These are phyloP conservation scores for Drosophila subpulchrella DNA, from an alignment of 1,140 invertebrate species.

Conservation along the genomic window DNA sequence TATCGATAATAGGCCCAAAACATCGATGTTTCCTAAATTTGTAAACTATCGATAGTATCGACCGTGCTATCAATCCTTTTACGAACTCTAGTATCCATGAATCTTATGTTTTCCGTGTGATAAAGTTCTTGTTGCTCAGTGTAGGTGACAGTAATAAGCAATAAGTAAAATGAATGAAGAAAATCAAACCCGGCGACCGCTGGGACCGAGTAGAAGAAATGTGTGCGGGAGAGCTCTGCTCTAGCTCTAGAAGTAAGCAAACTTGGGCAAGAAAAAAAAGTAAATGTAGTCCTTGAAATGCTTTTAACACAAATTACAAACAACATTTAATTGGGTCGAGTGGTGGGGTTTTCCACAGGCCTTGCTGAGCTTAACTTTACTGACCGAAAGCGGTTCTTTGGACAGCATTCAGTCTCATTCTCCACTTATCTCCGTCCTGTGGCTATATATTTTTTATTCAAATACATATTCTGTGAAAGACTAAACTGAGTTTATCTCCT, in stretches of 20 bases:
- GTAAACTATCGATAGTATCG: too few relatives aligned
- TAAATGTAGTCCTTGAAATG: conserved; percentile 62
- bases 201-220: conserved; percentile 12
- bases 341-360: conserved; percentile 6
- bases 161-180: conserved; percentile 21
- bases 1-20: too few relatives aligned
- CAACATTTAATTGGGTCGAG: conserved; percentile 54
- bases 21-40: too few relatives aligned
- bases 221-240: background rate
- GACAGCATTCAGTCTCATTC: background rate
- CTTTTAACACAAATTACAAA: conserved; percentile 66
- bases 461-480: conserved; percentile 14
- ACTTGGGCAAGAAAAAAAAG: conserved; percentile 13
- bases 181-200: conserved; percentile 28
- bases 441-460: conserved; percentile 4
- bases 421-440: background rate
- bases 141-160: conserved; percentile 32
- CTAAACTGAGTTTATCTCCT: conserved; percentile 7
- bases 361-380: conserved; percentile 1
- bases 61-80: too few relatives aligned
- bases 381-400: conserved; percentile 14
- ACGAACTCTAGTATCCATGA: too few relatives aligned
- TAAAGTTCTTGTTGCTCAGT: background rate
- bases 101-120: background rate
- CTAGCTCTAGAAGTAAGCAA: conserved; percentile 14